Conservation (phyloP, 2,797 vertebrate species). For the Chaenodraco wilsoni region DNA sequence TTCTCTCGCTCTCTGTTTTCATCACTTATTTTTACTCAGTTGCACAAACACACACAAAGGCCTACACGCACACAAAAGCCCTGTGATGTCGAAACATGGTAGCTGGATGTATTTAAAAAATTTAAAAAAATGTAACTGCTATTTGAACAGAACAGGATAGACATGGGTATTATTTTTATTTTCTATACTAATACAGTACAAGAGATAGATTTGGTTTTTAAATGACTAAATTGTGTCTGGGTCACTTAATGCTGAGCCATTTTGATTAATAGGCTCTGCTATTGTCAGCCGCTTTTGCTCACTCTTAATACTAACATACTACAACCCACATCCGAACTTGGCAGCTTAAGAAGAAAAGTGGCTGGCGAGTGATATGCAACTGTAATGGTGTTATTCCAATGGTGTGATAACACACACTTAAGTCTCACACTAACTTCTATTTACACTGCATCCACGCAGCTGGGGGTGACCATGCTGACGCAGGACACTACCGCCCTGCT, state of each 20-base stretch:
- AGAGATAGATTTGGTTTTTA: too few relatives aligned
- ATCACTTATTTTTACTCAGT: slow-evolving; percentile 18
- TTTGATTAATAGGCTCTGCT: slow-evolving; percentile 3
- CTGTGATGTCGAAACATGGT: neutral
- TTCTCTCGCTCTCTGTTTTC: slow-evolving; percentile 9
- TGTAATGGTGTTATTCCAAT: slow-evolving; percentile 28
- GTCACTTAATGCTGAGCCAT: too few relatives aligned
- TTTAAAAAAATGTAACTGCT: neutral
- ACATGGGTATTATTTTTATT: neutral
- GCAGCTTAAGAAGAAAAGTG: slow-evolving; percentile 30
- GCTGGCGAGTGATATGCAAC: slow-evolving; percentile 28
- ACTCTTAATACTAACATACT: neutral
- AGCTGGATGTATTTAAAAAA: slow-evolving; percentile 20
- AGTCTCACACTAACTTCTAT: slow-evolving; percentile 32
- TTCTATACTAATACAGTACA: neutral
- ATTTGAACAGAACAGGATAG: slow-evolving; percentile 3
- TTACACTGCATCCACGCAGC: slow-evolving; percentile 35
- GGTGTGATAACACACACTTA: slow-evolving; percentile 26
- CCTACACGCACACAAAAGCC: neutral
- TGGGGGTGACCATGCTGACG: slow-evolving; percentile 36
- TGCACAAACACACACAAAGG: neutral
- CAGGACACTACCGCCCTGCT: slow-evolving; percentile 14
- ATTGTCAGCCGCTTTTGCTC: slow-evolving; percentile 1
- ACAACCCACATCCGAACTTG: slow-evolving; percentile 24
- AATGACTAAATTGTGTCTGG: too few relatives aligned